Evolutionary conservation across 2,888 invertebrate genomes (phyloP).

Genomic region (Drosophila anceps): DNA sequence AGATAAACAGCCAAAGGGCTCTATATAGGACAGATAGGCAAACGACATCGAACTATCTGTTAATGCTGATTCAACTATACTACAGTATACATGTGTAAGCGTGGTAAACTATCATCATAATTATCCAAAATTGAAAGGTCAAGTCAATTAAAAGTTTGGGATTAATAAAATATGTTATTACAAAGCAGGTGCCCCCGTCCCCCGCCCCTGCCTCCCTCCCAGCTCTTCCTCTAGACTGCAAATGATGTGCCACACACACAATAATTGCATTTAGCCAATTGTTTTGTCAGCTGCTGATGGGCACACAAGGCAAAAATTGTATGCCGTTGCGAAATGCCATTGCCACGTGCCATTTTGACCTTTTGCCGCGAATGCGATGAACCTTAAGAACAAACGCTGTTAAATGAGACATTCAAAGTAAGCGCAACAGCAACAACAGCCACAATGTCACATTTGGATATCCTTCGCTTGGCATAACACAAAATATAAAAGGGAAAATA

Average conservation of each 20-base stretch:
- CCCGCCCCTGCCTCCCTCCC: not conserved
- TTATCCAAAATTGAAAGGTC: constrained; percentile 5
- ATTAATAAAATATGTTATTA: constrained; percentile 19
- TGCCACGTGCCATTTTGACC: constrained; percentile 61
- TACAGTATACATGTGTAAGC: too few species aligned
- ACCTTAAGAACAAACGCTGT: constrained; percentile 64
- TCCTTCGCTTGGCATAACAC: constrained; percentile 57
- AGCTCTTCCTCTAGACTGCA: not conserved
- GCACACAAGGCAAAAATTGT: constrained; percentile 7
- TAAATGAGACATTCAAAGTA: constrained; percentile 71
- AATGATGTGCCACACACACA: constrained; percentile 23
- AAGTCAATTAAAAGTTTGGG: constrained; percentile 6
- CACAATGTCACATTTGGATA: constrained; percentile 68
- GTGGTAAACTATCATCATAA: not conserved
- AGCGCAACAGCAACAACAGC: constrained; percentile 32
- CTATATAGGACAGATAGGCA: too few species aligned
- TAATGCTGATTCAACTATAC: not conserved
- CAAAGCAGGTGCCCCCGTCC: not conserved
- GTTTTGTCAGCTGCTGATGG: constrained; percentile 16
- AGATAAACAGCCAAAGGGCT: not conserved
- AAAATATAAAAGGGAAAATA: constrained; percentile 19
- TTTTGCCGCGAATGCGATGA: constrained; percentile 63
- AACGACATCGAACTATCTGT: not conserved
- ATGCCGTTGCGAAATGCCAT: constrained; percentile 38
- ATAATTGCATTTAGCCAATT: constrained; percentile 22